Evolutionary conservation across 2,888 invertebrate genomes (phyloP).

Genomic region (Embidobia sp.): DNA sequence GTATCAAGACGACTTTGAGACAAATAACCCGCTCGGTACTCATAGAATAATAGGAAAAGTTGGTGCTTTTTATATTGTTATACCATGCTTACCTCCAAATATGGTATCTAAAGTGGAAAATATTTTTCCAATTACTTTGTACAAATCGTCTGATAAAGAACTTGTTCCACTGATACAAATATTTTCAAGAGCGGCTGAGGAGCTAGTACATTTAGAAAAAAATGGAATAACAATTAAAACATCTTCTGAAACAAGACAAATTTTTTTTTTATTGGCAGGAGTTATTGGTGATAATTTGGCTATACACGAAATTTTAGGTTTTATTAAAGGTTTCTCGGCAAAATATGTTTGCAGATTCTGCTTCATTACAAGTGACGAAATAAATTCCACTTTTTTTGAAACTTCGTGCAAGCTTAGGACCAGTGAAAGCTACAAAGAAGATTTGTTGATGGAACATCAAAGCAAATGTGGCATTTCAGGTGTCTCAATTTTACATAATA

Average conservation of each 20-base stretch:
- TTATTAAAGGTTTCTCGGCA: conserved; percentile 49
- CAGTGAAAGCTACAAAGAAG: not conserved
- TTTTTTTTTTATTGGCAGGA: conserved; percentile 16
- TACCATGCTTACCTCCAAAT: conserved; percentile 20
- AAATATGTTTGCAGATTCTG: conserved; percentile 47
- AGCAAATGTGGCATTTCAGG: conserved; percentile 43
- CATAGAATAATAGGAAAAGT: conserved; percentile 26
- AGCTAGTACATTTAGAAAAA: conserved; percentile 10
- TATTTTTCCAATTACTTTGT: conserved; percentile 7
- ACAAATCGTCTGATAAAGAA: not conserved
- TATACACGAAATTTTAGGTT: conserved; percentile 56
- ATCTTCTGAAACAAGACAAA: not conserved
- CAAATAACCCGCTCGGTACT: conserved; percentile 37
- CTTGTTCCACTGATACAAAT: conserved; percentile 11
- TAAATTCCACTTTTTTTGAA: conserved; percentile 4
- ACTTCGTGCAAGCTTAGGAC: not conserved
- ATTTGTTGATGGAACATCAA: conserved; percentile 11
- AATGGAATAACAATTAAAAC: conserved; percentile 7
- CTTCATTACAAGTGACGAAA: not conserved
- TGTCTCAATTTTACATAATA: conserved; percentile 25
- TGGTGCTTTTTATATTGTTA: conserved; percentile 5
- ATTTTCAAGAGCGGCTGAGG: not conserved
- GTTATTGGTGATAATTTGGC: conserved; percentile 63
- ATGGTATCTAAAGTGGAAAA: conserved; percentile 24
- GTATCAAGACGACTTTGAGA: conserved; percentile 16